phyloP scores from a whole-genome alignment of 2,113 vertebrate species.

The Empidonax traillii region DNA sequence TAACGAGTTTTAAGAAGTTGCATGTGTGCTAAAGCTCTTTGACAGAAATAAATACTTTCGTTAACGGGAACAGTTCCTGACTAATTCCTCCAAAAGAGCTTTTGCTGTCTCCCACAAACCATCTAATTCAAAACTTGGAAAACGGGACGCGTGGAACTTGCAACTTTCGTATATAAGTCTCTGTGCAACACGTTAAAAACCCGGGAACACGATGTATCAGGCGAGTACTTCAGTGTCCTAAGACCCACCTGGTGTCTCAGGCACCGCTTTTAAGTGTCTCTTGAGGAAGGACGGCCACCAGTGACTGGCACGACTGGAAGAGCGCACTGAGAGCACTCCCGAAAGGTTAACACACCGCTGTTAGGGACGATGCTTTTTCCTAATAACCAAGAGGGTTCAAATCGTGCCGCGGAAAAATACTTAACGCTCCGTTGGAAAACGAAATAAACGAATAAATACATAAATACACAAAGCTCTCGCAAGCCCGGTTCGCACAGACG shows the following conservation, averaged over 20 bases:
- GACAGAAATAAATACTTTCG: background rate
- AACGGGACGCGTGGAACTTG: accelerated
- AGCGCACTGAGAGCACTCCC: accelerated
- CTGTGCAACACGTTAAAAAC: accelerated
- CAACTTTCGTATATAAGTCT: accelerated
- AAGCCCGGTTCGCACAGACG: accelerated
- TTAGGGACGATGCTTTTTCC: too few relatives aligned
- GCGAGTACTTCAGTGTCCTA: accelerated
- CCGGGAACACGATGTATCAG: accelerated
- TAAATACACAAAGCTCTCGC: accelerated
- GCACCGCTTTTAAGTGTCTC: accelerated
- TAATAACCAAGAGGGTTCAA: accelerated
- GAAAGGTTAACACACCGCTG: accelerated
- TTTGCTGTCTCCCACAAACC: background rate
- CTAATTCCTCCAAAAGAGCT: background rate
- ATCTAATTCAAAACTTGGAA: background rate
- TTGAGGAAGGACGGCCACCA: accelerated
- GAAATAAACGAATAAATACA: accelerated
- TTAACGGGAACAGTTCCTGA: background rate
- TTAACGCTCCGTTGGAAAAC: accelerated
- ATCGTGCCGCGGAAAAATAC: accelerated
- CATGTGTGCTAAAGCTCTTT: accelerated
- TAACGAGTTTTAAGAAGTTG: background rate
- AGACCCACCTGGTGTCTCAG: accelerated
- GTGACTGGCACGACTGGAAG: accelerated